phyloP scores from a whole-genome alignment of 2,797 vertebrate species.

The Picus viridis region DNA sequence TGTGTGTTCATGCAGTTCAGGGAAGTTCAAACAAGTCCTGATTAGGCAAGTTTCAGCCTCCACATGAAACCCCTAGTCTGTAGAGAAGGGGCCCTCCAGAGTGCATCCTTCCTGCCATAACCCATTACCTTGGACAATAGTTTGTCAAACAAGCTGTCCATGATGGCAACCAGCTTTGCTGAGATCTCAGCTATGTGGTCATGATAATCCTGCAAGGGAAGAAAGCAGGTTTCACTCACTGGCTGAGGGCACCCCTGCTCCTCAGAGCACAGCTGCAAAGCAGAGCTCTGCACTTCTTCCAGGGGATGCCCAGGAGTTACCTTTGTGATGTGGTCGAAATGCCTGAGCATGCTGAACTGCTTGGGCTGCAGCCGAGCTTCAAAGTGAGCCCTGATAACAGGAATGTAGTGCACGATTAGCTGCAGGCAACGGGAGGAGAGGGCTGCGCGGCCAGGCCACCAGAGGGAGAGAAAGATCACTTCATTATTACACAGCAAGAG shows the following conservation, averaged over 20 bases:
- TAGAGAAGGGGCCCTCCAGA: no score
- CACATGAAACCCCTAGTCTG: neutral
- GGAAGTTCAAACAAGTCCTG: neutral
- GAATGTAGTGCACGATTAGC: conserved; percentile 96
- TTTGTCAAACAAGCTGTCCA: conserved; percentile 97
- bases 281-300: neutral
- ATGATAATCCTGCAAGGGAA: conserved; percentile 90
- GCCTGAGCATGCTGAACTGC: conserved; percentile 92
- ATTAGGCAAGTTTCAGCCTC: neutral
- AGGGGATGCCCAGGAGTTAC: conserved; percentile 76
- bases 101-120: conserved; percentile 33
- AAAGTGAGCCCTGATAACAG: conserved; percentile 93
- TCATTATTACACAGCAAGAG: neutral
- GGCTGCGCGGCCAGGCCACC: conserved; percentile 76
- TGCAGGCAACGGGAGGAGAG: conserved; percentile 95
- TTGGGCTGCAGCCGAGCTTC: conserved; percentile 94
- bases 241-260: neutral
- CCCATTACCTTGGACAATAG: conserved; percentile 90
- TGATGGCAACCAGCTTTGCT: conserved; percentile 97
- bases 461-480: neutral
- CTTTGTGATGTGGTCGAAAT: conserved; percentile 99
- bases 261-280: conserved; percentile 12
- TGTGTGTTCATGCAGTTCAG: neutral
- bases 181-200: conserved; percentile 97
- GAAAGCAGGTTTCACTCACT: conserved; percentile 61